Percentiles rank a stretch among this genome's conserved stretches.
These are phyloP conservation scores for Calyptomena viridis DNA, from an alignment of 2,113 vertebrate genomes.

Conservation along the genomic window DNA sequence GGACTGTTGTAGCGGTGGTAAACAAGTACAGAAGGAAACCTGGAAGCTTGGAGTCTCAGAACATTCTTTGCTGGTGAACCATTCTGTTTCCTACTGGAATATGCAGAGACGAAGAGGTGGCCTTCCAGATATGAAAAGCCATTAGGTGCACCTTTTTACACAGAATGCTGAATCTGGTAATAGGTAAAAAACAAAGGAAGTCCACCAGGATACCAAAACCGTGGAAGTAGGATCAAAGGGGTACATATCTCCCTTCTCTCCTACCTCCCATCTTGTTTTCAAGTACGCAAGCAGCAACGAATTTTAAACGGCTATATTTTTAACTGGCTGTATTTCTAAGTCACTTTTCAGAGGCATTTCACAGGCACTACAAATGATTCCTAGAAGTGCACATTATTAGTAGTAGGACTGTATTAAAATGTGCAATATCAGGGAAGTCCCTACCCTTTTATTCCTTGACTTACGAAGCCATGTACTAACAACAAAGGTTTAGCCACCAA, in stretches of 20 bases:
- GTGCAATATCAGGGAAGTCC: neutral
- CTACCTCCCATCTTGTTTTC: neutral
- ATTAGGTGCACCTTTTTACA: neutral
- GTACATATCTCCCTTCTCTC: neutral
- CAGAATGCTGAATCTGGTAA: neutral
- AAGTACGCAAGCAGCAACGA: neutral
- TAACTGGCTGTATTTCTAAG: neutral
- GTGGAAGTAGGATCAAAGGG: neutral
- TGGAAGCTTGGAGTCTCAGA: neutral
- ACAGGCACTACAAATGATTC: neutral
- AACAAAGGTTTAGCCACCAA: neutral
- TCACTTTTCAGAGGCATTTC: neutral
- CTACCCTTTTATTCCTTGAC: neutral
- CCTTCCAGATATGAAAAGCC: neutral
- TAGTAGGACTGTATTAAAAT: neutral
- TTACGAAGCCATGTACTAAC: neutral
- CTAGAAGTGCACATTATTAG: neutral
- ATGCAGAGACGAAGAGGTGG: neutral
- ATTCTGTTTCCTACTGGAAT: neutral
- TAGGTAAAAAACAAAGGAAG: neutral
- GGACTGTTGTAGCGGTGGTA: neutral
- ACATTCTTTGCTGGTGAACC: neutral
- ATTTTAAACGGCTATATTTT: neutral
- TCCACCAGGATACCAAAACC: neutral
- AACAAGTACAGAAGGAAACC: neutral